These are phyloP conservation scores for Vulpes lagopus DNA, from an alignment of 2,113 vertebrate genomes.

Conservation along the genomic window DNA sequence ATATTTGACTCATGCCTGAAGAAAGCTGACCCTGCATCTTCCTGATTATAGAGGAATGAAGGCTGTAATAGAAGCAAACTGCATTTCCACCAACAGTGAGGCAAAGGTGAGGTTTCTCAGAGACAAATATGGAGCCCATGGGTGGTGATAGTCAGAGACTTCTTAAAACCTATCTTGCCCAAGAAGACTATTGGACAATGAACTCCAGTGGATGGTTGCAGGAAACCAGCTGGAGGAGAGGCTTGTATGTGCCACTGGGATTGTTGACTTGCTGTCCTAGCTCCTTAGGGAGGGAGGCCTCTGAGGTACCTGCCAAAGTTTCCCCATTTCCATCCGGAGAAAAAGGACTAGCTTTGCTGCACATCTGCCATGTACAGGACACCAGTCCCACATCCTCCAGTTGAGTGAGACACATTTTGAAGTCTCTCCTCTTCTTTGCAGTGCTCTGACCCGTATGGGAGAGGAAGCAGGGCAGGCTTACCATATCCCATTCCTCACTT, in stretches of 20 bases:
- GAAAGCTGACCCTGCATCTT: neutral
- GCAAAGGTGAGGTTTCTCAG: neutral
- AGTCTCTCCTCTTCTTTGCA: neutral
- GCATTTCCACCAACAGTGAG: neutral
- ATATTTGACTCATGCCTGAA: neutral
- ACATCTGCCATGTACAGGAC: accelerated
- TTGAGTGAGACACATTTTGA: neutral
- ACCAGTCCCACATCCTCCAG: neutral
- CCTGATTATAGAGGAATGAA: neutral
- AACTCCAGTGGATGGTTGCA: neutral
- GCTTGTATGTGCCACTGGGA: no score
- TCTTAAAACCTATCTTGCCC: neutral
- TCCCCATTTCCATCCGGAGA: neutral
- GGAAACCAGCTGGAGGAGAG: neutral
- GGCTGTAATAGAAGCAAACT: neutral
- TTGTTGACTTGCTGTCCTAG: no score
- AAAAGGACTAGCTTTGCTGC: neutral
- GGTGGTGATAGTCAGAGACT: neutral
- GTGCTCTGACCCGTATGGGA: neutral
- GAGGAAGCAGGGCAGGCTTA: neutral
- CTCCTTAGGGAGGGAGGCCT: neutral
- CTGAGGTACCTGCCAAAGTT: neutral
- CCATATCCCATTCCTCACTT: neutral
- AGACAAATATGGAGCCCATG: neutral
- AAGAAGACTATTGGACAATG: neutral